These are phyloP conservation scores for Rhysida immarginata DNA, from an alignment of 1,140 invertebrate genomes.

Conservation along the genomic window DNA sequence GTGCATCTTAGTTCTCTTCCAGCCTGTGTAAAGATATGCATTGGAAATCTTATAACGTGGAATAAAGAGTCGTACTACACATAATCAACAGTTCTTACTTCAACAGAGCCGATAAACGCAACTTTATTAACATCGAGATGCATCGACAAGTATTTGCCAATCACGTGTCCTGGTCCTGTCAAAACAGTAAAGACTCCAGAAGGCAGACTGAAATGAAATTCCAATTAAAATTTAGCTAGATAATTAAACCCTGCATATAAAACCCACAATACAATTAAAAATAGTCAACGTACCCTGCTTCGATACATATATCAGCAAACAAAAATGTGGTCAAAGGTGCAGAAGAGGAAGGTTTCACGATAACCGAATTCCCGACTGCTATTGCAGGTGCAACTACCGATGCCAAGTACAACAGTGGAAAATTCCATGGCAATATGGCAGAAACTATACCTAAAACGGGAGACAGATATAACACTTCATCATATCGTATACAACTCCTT, in stretches of 20 bases:
- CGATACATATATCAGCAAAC: not conserved
- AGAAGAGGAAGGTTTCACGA: conserved; percentile 26
- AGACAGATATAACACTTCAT: too few species aligned
- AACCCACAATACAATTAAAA: not conserved
- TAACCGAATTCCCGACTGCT: conserved; percentile 26
- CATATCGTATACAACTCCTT: too few species aligned
- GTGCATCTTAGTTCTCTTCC: conserved; percentile 21
- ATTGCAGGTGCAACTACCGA: conserved; percentile 43
- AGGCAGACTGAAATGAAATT: conserved; percentile 40
- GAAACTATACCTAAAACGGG: conserved; percentile 28
- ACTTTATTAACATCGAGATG: conserved; percentile 32
- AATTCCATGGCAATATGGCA: conserved; percentile 39
- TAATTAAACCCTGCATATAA: conserved; percentile 5
- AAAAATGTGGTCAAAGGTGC: not conserved
- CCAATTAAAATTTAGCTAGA: conserved; percentile 37
- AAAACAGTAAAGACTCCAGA: conserved; percentile 33
- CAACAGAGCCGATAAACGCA: conserved; percentile 28
- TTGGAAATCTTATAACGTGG: too few species aligned
- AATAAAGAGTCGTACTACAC: too few species aligned
- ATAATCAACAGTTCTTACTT: too few species aligned
- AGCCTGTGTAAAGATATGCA: too few species aligned
- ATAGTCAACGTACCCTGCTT: conserved; percentile 14
- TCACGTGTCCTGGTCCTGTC: conserved; percentile 34
- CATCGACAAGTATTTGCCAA: conserved; percentile 31
- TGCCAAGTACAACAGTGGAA: conserved; percentile 41